These are phyloP conservation scores for Remorina albescens DNA, from an alignment of 2,797 vertebrate genomes.

Conservation along the genomic window DNA sequence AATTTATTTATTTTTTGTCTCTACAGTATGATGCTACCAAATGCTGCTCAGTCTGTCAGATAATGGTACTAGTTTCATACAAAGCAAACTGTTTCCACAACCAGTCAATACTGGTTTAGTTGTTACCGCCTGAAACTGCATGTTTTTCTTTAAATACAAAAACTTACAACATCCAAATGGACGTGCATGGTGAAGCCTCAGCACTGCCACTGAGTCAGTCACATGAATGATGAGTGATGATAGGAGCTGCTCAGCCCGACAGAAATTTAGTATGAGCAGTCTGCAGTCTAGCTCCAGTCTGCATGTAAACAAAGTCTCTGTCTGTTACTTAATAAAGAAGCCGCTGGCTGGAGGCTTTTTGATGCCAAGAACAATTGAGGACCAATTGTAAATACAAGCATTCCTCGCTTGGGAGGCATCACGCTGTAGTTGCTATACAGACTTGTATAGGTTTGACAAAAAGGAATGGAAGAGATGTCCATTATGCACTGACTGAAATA, in stretches of 20 bases:
- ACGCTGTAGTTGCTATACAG: conserved; percentile 30
- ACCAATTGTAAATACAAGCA: conserved; percentile 44
- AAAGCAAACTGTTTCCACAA: conserved; percentile 35
- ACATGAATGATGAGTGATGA: conserved; percentile 65
- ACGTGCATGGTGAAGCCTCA: conserved; percentile 34
- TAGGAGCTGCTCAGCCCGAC: conserved; percentile 47
- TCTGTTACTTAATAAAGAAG: conserved; percentile 64
- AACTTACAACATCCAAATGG: conserved; percentile 33
- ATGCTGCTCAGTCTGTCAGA: conserved; percentile 5
- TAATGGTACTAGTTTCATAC: conserved; percentile 19
- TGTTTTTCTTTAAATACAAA: conserved; percentile 38
- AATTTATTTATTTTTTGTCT: no score
- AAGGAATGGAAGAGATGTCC: conserved; percentile 34
- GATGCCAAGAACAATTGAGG: conserved; percentile 40
- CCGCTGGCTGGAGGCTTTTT: conserved; percentile 41
- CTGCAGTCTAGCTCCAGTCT: conserved; percentile 46
- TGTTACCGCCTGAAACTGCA: conserved; percentile 32
- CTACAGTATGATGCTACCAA: conserved; percentile 5
- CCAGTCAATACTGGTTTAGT: conserved; percentile 7
- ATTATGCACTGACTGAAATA: conserved; percentile 68
- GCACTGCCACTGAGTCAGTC: conserved; percentile 58
- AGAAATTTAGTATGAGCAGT: conserved; percentile 37
- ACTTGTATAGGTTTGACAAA: conserved; percentile 44
- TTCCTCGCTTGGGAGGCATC: conserved; percentile 34
- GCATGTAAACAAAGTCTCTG: conserved; percentile 66